phyloP scores from a whole-genome alignment of 2,888 invertebrate species.

The Meteorus colon region DNA sequence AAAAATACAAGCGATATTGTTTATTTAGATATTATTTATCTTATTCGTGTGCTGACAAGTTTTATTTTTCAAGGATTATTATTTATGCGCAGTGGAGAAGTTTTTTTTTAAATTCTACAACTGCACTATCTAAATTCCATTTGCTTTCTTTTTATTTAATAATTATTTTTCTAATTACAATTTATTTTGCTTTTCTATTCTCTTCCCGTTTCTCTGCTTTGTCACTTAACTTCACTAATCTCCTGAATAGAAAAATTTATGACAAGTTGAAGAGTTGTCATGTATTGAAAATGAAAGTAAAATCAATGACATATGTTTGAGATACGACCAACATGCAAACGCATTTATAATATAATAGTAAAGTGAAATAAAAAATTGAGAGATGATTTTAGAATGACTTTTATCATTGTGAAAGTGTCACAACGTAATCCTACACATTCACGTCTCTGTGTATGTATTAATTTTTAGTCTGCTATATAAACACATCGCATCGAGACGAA shows the following conservation, averaged over 20 bases:
- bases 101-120: no score
- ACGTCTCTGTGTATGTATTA: neutral
- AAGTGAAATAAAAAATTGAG: constrained; percentile 2
- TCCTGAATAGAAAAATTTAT: neutral
- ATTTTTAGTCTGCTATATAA: neutral
- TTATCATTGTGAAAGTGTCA: constrained; percentile 45
- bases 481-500: constrained; percentile 37
- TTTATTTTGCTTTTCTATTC: no score
- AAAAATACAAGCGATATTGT: no score
- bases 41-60: no score
- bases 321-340: neutral
- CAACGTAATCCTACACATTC: constrained; percentile 34
- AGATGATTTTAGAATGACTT: neutral
- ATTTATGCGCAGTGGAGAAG: no score
- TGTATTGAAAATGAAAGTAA: constrained; percentile 7
- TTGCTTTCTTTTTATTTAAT: no score
- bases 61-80: no score
- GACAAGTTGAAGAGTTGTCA: neutral
- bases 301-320: neutral
- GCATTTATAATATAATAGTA: neutral
- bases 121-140: no score
- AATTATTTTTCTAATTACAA: no score
- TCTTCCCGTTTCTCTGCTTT: neutral
- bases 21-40: no score
- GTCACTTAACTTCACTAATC: no score